phyloP scores from a whole-genome alignment of 2,113 vertebrate genomes.

The Bolborhynchus lineola region DNA sequence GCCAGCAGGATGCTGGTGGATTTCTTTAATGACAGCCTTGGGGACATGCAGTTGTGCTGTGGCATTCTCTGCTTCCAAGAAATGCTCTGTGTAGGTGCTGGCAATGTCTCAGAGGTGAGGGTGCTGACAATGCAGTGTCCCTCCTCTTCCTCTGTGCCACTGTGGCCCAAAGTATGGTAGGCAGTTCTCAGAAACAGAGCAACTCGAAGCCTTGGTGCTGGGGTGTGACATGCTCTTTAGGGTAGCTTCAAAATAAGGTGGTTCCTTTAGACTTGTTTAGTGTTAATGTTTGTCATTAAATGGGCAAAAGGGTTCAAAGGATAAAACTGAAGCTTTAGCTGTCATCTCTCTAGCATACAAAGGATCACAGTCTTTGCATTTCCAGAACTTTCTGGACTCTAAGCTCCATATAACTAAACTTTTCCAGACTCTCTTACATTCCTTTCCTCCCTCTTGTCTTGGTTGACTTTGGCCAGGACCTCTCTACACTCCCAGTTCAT shows the following conservation, averaged over 20 bases:
- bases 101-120: not conserved
- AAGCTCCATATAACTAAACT: not conserved
- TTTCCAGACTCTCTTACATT: slow-evolving; percentile 22
- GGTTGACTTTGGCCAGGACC: slow-evolving; percentile 35
- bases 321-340: not conserved
- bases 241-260: not conserved
- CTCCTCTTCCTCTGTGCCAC: not conserved
- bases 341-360: not conserved
- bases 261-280: not conserved
- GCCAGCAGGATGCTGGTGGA: not conserved
- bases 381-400: not conserved
- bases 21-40: slow-evolving; percentile 1
- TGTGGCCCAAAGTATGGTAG: not conserved
- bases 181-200: not conserved
- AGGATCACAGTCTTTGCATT: not conserved
- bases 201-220: not conserved
- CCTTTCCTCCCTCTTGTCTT: slow-evolving; percentile 11
- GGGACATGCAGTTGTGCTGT: not conserved
- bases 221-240: not conserved
- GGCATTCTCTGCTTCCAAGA: not conserved
- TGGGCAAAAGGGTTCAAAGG: not conserved
- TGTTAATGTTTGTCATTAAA: not conserved
- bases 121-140: not conserved
- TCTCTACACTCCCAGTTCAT: not conserved
- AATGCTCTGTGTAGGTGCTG: not conserved